Evolutionary conservation across 2,113 vertebrate genomes (phyloP), one percentile per base, ranked within the genome.

Genomic region (Nettapus auritus): DNA sequence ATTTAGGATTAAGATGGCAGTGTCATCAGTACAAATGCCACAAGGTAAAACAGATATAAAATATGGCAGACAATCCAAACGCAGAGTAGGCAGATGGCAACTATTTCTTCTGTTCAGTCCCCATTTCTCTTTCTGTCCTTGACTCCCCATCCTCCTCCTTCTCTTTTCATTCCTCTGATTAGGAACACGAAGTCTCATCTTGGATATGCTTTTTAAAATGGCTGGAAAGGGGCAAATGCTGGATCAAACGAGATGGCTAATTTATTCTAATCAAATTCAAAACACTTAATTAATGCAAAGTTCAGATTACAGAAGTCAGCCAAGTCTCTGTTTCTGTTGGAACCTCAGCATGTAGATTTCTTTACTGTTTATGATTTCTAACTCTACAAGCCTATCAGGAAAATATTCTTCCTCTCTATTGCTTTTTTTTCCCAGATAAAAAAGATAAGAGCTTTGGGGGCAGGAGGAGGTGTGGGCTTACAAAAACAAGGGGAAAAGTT

Each of bases 261-360:
- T 93, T 93, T 94, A 82, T 89, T 96, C 88, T 92, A 93, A 96
- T 95, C 69, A 94, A 93, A 96, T 94, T 96, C 86, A 93, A 95
- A 92, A 50, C 56, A 87, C 83, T 94, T 96, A 96, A 96, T 96
- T 96, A 96, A 93, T 90, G 86, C 67, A 69, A 94, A 96, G 73
- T 93, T 96, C 90, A 95, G 56, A 89, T 93, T 93, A 75, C 69
- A 53, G 44, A 90, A 95, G 90, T 96, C 83, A 96, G 95, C 95
- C 94, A 96, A 96, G 56, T 95, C 88, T 96, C 66, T 97, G 83
- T 96, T 97, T 96, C 93, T 96, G 69, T 97, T 97, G 96, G 96
- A 96, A 92, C 73, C 31, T 88, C 64, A 86, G 28, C 36, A 42
- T 8, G 9, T 62, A 81, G 86, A 90, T 88, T 95, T 97, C 80